Evolutionary conservation across 2,797 vertebrate genomes (phyloP), one percentile per base, ranked within the genome.

Genomic region (Fistularia tabacaria): DNA sequence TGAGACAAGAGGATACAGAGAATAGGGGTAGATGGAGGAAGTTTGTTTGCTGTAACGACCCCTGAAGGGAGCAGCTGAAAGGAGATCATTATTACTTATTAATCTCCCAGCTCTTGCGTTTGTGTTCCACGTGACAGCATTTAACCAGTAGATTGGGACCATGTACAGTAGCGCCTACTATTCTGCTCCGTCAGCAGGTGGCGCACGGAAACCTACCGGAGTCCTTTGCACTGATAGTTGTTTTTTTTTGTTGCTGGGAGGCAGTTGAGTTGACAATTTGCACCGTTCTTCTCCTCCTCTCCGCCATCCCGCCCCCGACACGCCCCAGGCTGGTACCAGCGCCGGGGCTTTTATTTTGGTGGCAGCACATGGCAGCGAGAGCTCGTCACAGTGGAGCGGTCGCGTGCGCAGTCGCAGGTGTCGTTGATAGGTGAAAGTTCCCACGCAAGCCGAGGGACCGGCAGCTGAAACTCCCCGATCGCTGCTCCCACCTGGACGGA

Each of bases 321-420:
- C 86, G 80, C 90, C 83, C 79, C 73, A 44, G 15, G 38, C 37
- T 45, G 57, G 49, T 59, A 71, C 59, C 51, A 47, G 51, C 59
- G 82, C 80, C 76, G 66, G 49, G 51, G 60, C 67, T 66, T 85
- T 85, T 89, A 87, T 90, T 91, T 88, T 91, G 85, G 82, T 87
- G 47, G 69, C 60, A 72, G 82, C 89, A 88, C 89, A 87, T 90
- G 90, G 87, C 79, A 74, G 5, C 36, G 49, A 38, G 62, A 77
- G 64, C 73, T 66, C 58, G 40, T 64, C 63, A 53, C 45, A 1
- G 54, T 60, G 65, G 42, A 38, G 54, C 8, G 55, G 15, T 11
- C 46, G 71, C 64, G 65, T 70, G 66, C 68, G 59, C 59, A 65
- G 57, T 64, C 64, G 53, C 78, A 84, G 83, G 85, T 81, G 76